phyloP scores from a whole-genome alignment of 2,888 invertebrate species.

The Eremobia ochroleuca region DNA sequence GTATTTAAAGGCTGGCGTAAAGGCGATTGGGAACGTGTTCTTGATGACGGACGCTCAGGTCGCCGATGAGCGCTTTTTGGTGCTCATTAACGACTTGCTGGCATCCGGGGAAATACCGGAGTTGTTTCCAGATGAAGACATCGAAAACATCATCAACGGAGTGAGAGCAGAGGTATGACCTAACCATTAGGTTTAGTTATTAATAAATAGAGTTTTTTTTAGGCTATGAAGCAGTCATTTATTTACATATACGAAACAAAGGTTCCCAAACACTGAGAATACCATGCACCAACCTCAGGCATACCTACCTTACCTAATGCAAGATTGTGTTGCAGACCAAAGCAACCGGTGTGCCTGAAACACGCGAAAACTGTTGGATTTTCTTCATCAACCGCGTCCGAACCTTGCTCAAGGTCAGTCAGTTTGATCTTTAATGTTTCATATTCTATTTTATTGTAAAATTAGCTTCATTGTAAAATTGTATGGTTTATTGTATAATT shows the following conservation, averaged over 20 bases:
- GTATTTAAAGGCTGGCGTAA: conserved; percentile 97
- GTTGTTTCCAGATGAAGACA: conserved; percentile 97
- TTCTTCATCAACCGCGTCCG: conserved; percentile 98
- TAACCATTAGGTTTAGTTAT: not conserved
- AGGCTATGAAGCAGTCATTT: not conserved
- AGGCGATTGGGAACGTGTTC: conserved; percentile 96
- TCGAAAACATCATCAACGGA: conserved; percentile 95
- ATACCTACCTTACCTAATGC: conserved; percentile 11
- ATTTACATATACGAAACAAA: not conserved
- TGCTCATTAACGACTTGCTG: conserved; percentile 97
- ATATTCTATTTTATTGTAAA: not conserved
- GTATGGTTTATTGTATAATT: not conserved
- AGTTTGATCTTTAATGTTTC: not conserved
- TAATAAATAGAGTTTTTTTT: not conserved
- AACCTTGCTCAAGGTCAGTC: conserved; percentile 92
- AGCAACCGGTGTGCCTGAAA: conserved; percentile 95
- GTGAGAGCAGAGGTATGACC: conserved; percentile 93
- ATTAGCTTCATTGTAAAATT: not conserved
- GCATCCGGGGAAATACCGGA: conserved; percentile 98
- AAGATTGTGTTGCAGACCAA: conserved; percentile 91
- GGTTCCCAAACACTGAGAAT: not conserved
- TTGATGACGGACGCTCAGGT: conserved; percentile 98
- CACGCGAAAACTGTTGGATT: conserved; percentile 98
- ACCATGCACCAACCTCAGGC: not conserved
- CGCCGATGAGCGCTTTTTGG: conserved; percentile 97